Percentiles rank a stretch among this genome's conserved stretches.
Evolutionary conservation across 2,113 vertebrate species (phyloP).

Genomic region (Numida meleagris): DNA sequence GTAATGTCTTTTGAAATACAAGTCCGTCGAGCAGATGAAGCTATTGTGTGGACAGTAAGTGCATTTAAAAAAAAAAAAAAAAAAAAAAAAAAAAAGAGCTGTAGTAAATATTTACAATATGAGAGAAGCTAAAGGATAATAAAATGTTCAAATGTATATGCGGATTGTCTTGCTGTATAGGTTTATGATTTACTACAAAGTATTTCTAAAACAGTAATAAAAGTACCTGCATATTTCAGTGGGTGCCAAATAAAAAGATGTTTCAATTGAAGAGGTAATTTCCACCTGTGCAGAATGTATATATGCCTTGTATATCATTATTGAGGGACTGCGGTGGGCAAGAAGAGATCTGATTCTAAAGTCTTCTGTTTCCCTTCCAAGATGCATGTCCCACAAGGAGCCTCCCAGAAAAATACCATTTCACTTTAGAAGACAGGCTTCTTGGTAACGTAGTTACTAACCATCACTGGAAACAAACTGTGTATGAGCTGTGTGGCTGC

Average conservation of each 20-base stretch:
- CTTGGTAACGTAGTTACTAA: background rate
- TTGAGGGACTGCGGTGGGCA: background rate
- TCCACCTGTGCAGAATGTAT: background rate
- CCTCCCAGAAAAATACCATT: background rate
- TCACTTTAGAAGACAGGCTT: background rate
- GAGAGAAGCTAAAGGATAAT: background rate
- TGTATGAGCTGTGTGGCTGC: background rate
- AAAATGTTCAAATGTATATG: background rate
- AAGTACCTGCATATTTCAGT: background rate
- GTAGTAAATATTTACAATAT: background rate
- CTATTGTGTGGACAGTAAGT: conserved; percentile 70
- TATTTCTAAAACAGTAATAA: background rate
- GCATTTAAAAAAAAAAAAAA: background rate
- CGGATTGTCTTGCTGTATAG: background rate
- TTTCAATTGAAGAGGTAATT: background rate
- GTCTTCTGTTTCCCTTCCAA: background rate
- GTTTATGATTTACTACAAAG: background rate
- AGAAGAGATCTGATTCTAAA: background rate
- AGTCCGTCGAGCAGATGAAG: conserved; percentile 31
- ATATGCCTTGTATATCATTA: background rate
- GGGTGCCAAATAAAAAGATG: background rate
- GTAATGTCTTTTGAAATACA: conserved; percentile 77
- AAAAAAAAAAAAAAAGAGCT: background rate
- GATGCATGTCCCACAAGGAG: background rate
- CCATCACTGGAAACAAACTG: background rate